Conservation (phyloP, 2,797 vertebrate species). For the Xenopus petersii region DNA sequence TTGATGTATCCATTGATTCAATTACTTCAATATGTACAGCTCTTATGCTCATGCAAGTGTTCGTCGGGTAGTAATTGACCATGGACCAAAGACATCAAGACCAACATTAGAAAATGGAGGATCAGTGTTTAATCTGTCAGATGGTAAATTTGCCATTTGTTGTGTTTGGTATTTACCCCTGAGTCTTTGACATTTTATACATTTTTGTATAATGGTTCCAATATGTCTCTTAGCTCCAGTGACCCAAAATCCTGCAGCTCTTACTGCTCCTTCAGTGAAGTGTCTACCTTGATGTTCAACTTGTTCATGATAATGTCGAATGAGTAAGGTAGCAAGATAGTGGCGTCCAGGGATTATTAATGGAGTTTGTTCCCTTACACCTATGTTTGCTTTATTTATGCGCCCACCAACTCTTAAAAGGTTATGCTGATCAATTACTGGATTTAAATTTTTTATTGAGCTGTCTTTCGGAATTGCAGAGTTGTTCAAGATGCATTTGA, state of each 20-base stretch:
- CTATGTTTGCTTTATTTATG: no score
- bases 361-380: no score
- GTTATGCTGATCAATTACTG: no score
- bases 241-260: neutral
- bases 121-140: no score
- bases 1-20: neutral
- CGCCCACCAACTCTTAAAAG: no score
- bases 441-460: no score
- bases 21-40: neutral
- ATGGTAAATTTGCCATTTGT: neutral
- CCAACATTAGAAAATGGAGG: neutral
- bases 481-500: no score
- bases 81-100: neutral
- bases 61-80: neutral
- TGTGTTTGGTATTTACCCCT: neutral
- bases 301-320: neutral
- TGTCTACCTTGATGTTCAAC: no score
- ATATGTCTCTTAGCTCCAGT: no score
- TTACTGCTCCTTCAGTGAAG: neutral
- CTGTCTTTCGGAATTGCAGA: no score
- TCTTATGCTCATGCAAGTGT: neutral
- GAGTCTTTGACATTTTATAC: neutral
- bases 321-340: neutral
- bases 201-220: neutral
- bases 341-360: no score